Base-by-base conservation (phyloP, 2,797 vertebrate genomes). In the Sebastes dallii region DNA sequence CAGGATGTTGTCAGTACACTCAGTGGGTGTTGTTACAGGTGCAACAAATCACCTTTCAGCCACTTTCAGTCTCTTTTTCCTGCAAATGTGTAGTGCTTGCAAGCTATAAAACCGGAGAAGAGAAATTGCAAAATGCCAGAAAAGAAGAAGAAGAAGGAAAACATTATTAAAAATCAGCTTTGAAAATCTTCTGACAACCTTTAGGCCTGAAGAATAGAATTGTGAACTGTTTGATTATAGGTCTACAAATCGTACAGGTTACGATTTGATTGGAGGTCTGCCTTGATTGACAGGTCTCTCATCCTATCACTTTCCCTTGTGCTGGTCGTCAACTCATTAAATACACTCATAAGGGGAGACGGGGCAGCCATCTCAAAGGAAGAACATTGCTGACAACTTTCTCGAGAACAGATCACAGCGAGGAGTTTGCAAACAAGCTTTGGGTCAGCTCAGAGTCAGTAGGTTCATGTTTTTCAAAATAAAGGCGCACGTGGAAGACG, bases 381-480 rank as follows among this genome's bases (percentile, higher is more conserved):
- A 39, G 36, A 39, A 39, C 18, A 12, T 34, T 30, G 52, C 24
- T 27, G 39, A 18, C 20, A 61, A 75, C 14, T 50, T 30, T 68
- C 59, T 32, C 4, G 42, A 74, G 77, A 73, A 66, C 50, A 65
- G 62, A 65, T 77, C 89, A 79, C 86, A 88, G 82, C 39, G 7
- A 88, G 87, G 70, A 84, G 72, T 83, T 81, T 79, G 77, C 72
- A 86, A 85, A 90, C 79, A 86, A 74, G 79, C 36, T 1, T 24
- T 13, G 66, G 65, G 74, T 29, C 60, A 42, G 62, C 67, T 65
- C 74, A n/a, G 58, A 82, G 91, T 92, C 92, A 90, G 1, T 55
- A 30, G 46, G 90, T 93, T 94, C 89, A 84, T 92, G 91, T 93
- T 93, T 93, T 87, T 85, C 30, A 84, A 87, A 91, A 90, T 83